Evolutionary conservation across 2,888 invertebrate species (phyloP).

Genomic region (Leptothorax acervorum): DNA sequence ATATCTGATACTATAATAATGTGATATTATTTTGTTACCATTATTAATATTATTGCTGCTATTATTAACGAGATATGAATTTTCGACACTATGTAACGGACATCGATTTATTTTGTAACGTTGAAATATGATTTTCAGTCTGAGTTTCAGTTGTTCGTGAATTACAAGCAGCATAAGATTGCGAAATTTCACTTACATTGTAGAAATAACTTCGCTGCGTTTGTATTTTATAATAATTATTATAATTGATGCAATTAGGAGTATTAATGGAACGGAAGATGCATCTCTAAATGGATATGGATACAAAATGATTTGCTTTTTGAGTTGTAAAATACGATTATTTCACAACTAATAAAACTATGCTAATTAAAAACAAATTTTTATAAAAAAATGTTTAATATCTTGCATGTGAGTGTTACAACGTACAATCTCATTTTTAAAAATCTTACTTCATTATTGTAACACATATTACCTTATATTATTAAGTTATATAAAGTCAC

Average conservation of each 20-base stretch:
- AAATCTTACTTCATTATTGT: too few species aligned
- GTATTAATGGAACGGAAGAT: too few species aligned
- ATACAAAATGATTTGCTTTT: too few species aligned
- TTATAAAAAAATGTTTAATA: too few species aligned
- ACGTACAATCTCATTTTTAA: too few species aligned
- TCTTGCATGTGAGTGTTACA: too few species aligned
- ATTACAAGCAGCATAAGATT: slow-evolving; percentile 54
- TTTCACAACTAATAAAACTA: too few species aligned
- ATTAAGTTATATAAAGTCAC: too few species aligned
- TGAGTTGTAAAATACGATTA: too few species aligned
- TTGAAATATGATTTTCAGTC: slow-evolving; percentile 40
- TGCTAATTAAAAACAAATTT: too few species aligned
- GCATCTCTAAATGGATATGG: too few species aligned
- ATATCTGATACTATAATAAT: slow-evolving; percentile 16
- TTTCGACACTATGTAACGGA: slow-evolving; percentile 54
- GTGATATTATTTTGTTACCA: slow-evolving; percentile 24
- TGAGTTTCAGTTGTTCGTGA: slow-evolving; percentile 54
- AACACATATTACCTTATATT: too few species aligned
- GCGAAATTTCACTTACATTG: slow-evolving; percentile 11
- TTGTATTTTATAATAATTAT: background rate
- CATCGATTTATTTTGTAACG: slow-evolving; percentile 65
- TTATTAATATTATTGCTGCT: slow-evolving; percentile 36
- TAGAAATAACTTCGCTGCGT: background rate
- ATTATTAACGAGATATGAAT: slow-evolving; percentile 44
- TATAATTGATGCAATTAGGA: slow-evolving; percentile 2